phyloP scores from a whole-genome alignment of 1,140 invertebrate species.

The Hylyphantes graminicola region DNA sequence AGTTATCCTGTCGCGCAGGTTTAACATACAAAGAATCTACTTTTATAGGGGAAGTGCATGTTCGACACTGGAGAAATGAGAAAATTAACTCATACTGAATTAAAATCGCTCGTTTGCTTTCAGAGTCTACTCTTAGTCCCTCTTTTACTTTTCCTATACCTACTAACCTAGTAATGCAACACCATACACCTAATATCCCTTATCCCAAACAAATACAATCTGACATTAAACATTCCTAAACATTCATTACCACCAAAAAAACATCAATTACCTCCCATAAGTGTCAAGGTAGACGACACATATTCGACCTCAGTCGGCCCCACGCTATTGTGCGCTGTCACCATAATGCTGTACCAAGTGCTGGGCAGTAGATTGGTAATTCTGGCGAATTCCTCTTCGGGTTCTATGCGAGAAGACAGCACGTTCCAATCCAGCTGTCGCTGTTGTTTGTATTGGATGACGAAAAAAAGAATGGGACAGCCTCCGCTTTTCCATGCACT shows the following conservation, averaged over 20 bases:
- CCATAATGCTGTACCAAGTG: constrained; percentile 73
- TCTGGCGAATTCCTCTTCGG: constrained; percentile 52
- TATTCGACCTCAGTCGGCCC: constrained; percentile 95
- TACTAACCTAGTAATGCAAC: too few species aligned
- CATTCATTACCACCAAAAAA: background rate
- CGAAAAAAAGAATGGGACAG: constrained; percentile 70
- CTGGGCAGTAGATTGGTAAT: constrained; percentile 64
- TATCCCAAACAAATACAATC: too few species aligned
- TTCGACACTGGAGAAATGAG: too few species aligned
- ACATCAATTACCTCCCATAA: constrained; percentile 75
- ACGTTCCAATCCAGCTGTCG: constrained; percentile 63
- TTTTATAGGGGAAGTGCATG: too few species aligned
- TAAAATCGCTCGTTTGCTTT: too few species aligned
- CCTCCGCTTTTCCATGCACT: constrained; percentile 71
- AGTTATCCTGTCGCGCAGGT: too few species aligned
- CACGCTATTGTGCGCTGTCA: constrained; percentile 95
- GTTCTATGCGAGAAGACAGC: constrained; percentile 61
- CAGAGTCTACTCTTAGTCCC: too few species aligned
- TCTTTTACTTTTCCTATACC: too few species aligned
- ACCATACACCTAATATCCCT: too few species aligned
- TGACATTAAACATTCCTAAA: too few species aligned
- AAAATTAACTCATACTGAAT: too few species aligned
- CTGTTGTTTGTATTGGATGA: constrained; percentile 64
- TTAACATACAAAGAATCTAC: too few species aligned
- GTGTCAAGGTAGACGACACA: constrained; percentile 94